Conservation (phyloP, 2,113 vertebrate genomes). For the Neolamprologus fasciatus region DNA sequence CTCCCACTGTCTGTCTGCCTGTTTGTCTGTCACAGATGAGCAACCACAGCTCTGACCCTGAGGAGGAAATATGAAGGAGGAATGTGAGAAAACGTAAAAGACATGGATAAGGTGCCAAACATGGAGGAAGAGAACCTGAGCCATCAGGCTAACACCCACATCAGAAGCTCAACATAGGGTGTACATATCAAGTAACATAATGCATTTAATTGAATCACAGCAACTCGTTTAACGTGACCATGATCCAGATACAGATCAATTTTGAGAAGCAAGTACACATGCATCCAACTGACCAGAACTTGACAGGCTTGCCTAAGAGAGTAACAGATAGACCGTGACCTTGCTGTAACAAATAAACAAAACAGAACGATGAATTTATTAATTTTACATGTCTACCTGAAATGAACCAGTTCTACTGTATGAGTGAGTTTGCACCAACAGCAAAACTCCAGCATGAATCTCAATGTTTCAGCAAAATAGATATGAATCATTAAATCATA, state of each 20-base stretch:
- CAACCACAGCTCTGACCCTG: conserved; percentile 70
- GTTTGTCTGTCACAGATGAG: conserved; percentile 60
- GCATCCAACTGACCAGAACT: neutral
- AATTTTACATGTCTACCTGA: neutral
- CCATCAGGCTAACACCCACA: conserved; percentile 15
- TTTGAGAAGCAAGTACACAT: neutral
- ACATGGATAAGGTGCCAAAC: conserved; percentile 53
- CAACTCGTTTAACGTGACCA: neutral
- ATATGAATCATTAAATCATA: neutral
- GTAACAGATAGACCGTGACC: neutral
- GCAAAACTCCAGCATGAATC: neutral
- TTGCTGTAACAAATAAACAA: neutral
- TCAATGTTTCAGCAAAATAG: neutral
- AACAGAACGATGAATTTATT: neutral
- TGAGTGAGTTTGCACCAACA: neutral
- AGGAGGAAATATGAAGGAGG: conserved; percentile 70
- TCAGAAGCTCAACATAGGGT: neutral
- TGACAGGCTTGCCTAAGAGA: neutral
- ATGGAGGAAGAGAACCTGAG: conserved; percentile 61
- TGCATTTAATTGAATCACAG: neutral
- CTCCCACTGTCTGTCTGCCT: neutral
- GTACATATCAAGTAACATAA: conserved; percentile 24
- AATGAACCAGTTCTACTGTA: neutral
- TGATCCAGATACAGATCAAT: neutral
- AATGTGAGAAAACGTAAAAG: conserved; percentile 17